phyloP scores from a whole-genome alignment of 2,113 vertebrate genomes.

The Cyphomyrus plagiostoma region DNA sequence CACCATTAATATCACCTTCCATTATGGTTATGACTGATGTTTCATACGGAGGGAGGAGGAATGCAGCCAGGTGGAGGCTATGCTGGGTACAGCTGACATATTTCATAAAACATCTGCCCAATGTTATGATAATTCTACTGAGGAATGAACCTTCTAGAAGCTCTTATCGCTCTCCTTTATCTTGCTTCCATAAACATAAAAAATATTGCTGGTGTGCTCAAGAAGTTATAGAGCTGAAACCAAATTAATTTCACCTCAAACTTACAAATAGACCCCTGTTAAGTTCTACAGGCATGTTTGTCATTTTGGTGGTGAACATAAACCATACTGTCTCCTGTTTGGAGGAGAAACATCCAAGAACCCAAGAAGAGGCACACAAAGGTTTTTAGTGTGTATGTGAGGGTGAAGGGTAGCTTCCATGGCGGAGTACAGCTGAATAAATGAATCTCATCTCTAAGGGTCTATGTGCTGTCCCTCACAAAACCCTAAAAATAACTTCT shows the following conservation, averaged over 20 bases:
- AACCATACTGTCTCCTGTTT: not conserved
- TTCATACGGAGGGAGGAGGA: not conserved
- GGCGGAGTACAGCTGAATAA: not conserved
- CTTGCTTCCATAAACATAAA: slow-evolving; percentile 10
- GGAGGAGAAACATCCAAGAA: not conserved
- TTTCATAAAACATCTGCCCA: not conserved
- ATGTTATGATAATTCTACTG: not conserved
- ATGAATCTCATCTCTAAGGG: not conserved
- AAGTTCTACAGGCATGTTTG: not conserved
- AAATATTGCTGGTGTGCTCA: not conserved
- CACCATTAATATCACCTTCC: not conserved
- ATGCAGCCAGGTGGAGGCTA: not conserved
- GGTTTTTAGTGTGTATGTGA: not conserved
- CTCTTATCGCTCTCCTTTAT: not conserved
- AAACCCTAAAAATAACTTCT: not conserved
- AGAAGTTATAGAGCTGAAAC: not conserved
- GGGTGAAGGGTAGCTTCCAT: not conserved
- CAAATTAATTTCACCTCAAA: not conserved
- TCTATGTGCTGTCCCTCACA: not conserved
- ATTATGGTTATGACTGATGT: not conserved
- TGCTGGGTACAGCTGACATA: not conserved
- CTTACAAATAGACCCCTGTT: not conserved
- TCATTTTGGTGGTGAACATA: not conserved
- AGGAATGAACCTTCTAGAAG: not conserved
- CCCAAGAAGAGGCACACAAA: not conserved